Conservation (phyloP, 1,140 invertebrate genomes). For the Drosophila carrolli region DNA sequence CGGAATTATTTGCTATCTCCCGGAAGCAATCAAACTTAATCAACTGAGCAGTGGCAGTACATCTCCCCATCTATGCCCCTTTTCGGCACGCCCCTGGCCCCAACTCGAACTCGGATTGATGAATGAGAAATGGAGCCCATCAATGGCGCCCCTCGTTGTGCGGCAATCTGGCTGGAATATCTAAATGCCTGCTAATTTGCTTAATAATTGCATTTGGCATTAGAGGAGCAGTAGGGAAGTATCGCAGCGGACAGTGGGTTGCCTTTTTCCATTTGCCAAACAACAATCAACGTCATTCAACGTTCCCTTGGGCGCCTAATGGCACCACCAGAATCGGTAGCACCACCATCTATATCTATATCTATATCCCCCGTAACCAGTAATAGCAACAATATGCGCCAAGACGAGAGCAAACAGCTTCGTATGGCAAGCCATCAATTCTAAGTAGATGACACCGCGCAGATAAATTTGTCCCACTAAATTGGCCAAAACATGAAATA, state of each 20-base stretch:
- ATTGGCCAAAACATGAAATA: constrained; percentile 85
- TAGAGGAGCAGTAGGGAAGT: constrained; percentile 38
- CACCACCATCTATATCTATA: constrained; percentile 8
- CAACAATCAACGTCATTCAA: constrained; percentile 76
- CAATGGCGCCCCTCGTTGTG: constrained; percentile 69
- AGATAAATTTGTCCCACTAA: constrained; percentile 85
- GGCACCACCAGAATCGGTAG: constrained; percentile 23
- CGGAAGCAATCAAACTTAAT: constrained; percentile 71
- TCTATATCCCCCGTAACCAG: constrained; percentile 20
- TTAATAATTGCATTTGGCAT: constrained; percentile 79
- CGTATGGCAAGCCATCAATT: constrained; percentile 81
- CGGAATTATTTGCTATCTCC: constrained; percentile 30
- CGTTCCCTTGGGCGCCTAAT: constrained; percentile 57
- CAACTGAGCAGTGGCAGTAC: constrained; percentile 39
- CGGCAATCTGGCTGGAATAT: constrained; percentile 62
- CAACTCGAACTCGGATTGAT: constrained; percentile 43
- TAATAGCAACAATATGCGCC: constrained; percentile 17
- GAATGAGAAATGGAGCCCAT: constrained; percentile 62
- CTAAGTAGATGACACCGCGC: constrained; percentile 84
- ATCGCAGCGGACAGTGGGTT: constrained; percentile 25
- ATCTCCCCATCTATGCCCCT: constrained; percentile 6
- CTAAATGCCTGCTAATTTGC: constrained; percentile 79
- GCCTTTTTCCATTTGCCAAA: constrained; percentile 63
- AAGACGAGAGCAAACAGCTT: constrained; percentile 50
- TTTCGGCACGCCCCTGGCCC: neutral